Evolutionary conservation across 2,888 invertebrate genomes (phyloP), one percentile per base, ranked within the genome.

Genomic region (Clistopyga incitator): DNA sequence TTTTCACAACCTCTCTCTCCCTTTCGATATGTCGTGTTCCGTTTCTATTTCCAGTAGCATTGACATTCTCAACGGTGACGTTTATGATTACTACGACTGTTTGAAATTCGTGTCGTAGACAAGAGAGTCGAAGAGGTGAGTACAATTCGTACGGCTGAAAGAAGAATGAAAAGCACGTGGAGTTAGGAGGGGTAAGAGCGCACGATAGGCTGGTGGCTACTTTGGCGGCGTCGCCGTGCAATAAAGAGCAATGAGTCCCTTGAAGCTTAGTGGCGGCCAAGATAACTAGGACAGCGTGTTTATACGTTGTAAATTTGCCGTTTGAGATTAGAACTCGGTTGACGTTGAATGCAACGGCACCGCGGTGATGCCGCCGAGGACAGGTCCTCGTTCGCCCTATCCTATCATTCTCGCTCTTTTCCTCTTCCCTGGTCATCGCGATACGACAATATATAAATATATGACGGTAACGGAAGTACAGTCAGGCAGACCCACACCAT

Each of bases 211-310:
- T 68, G 54, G 6, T 18, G 59, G 34, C n/a, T n/a, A n/a, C n/a
- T 61, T 38, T 84, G 84, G 79, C 83, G 78, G 82, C 78, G 77
- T 67, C 78, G 72, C 52, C 64, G 82, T 83, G 86, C 84, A 86
- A 87, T 86, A 87, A 86, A 87, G 85, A 81, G 82, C 85, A 85
- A 87, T 85, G 78, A 79, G 85, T 81, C 81, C 84, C 79, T 82
- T 83, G 80, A 76, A 81, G 82, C 82, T 77, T 64, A 70, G 70
- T n/a, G n/a, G n/a, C n/a, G n/a, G 65, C 34, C 82, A 85, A 88
- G 89, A 90, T 90, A 90, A 88, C 89, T 88, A 75, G 87, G 87
- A 88, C 88, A 87, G 84, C 84, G 87, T 88, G 88, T 90, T 89
- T 88, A 88, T 89, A 83, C 81, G 85, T 84, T 88, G 88, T 89